These are phyloP conservation scores for Hyles lineata DNA, from an alignment of 2,888 invertebrate genomes.

Conservation along the genomic window DNA sequence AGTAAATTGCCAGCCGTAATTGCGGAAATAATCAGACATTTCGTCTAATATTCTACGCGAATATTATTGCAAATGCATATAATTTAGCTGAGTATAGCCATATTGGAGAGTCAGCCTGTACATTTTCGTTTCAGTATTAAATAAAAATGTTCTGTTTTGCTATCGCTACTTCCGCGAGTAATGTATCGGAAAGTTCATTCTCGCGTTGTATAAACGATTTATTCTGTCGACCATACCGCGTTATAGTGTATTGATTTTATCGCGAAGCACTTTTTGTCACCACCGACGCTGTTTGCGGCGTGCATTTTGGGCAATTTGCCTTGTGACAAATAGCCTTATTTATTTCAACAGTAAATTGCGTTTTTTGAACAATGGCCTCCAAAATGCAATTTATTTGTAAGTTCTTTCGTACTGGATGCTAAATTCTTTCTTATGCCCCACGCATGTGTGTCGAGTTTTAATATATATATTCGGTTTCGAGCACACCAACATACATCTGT, in stretches of 20 bases:
- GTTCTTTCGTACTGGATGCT: too few species aligned
- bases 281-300: background rate
- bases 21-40: too few species aligned
- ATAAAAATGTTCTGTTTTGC: background rate
- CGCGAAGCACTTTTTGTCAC: conserved; percentile 15
- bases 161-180: conserved; percentile 2
- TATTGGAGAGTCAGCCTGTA: background rate
- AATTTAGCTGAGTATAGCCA: too few species aligned
- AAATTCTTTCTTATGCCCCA: too few species aligned
- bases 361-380: background rate
- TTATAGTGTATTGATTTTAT: conserved; percentile 29
- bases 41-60: too few species aligned
- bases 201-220: conserved; percentile 13
- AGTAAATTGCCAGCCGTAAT: too few species aligned
- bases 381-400: too few species aligned
- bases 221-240: conserved; percentile 28
- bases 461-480: too few species aligned
- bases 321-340: background rate
- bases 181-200: conserved; percentile 28
- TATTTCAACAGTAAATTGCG: background rate
- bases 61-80: too few species aligned
- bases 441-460: too few species aligned
- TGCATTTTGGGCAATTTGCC: background rate
- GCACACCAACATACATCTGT: too few species aligned
- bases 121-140: background rate